Conservation (phyloP, 2,888 invertebrate species). For the Nyleta sp. region DNA sequence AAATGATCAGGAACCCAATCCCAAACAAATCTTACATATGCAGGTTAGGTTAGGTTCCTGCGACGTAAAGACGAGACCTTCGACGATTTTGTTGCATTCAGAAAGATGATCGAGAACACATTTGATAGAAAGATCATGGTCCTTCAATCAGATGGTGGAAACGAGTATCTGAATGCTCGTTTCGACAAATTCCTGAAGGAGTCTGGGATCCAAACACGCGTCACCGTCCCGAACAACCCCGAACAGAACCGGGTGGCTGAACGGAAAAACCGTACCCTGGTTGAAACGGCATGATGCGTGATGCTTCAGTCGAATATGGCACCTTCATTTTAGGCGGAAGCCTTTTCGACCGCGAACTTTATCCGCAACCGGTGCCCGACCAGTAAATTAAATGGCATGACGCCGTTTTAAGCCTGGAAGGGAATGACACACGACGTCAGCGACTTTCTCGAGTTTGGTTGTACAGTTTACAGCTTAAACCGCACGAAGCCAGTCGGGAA, state of each 20-base stretch:
- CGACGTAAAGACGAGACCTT: conserved; percentile 10
- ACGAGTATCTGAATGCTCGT: neutral
- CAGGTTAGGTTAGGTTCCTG: conserved; percentile 2
- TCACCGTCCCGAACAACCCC: conserved; percentile 69
- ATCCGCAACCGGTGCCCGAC: conserved; percentile 36
- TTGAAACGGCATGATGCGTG: neutral
- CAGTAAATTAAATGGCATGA: conserved; percentile 62
- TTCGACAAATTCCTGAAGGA: neutral
- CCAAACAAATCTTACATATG: conserved; percentile 42
- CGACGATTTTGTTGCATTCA: conserved; percentile 47
- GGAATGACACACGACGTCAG: conserved; percentile 42
- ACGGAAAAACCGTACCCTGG: conserved; percentile 32
- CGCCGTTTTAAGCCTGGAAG: conserved; percentile 58
- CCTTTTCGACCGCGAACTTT: neutral
- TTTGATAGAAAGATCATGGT: neutral
- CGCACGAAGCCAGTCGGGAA: conserved; percentile 49
- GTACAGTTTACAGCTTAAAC: conserved; percentile 48
- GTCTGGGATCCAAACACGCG: conserved; percentile 20
- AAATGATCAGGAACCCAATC: conserved; percentile 59
- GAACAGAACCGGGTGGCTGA: conserved; percentile 68
- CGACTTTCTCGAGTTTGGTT: conserved; percentile 56
- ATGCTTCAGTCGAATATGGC: neutral
- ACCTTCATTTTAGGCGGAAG: neutral
- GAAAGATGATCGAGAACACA: neutral
- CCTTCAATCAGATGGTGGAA: neutral